These are phyloP conservation scores for Phyllotreta cruciferae DNA, from an alignment of 2,888 invertebrate species.

Conservation along the genomic window DNA sequence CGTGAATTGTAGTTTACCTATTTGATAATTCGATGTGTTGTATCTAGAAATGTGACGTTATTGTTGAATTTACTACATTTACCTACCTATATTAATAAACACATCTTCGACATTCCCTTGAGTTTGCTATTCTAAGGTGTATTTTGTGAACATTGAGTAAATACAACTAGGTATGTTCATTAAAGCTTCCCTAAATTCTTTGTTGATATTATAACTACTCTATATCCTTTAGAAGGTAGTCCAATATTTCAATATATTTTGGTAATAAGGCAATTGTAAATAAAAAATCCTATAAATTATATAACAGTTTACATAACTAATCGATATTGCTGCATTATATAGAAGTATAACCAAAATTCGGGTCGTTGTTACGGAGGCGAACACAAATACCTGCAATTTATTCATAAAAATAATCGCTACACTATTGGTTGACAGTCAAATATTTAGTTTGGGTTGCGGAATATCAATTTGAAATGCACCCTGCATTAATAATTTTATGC, in stretches of 20 bases:
- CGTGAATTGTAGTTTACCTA: too few relatives aligned
- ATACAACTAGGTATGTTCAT: too few relatives aligned
- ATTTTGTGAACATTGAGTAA: too few relatives aligned
- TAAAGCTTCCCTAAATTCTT: too few relatives aligned
- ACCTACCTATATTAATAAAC: too few relatives aligned
- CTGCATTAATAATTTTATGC: slow-evolving; percentile 5
- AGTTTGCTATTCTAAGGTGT: too few relatives aligned
- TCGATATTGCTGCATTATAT: slow-evolving; percentile 6
- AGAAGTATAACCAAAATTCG: slow-evolving; percentile 1
- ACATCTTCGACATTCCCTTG: too few relatives aligned
- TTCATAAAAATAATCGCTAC: neutral
- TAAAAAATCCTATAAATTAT: slow-evolving; percentile 2
- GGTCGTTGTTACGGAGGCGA: slow-evolving; percentile 4
- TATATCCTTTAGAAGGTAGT: too few relatives aligned
- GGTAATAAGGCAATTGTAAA: slow-evolving; percentile 5
- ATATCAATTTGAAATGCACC: slow-evolving; percentile 1
- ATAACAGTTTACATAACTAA: slow-evolving; percentile 8
- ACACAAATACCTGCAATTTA: slow-evolving; percentile 8
- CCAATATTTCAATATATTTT: neutral
- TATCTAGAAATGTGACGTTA: too few relatives aligned
- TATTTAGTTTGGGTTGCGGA: slow-evolving; percentile 5
- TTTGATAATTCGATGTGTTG: too few relatives aligned
- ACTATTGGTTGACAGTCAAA: slow-evolving; percentile 4
- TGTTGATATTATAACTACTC: too few relatives aligned
- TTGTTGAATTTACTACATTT: too few relatives aligned